Evolutionary conservation across 2,888 invertebrate genomes (phyloP).

Genomic region (Drosophila heteroneura): DNA sequence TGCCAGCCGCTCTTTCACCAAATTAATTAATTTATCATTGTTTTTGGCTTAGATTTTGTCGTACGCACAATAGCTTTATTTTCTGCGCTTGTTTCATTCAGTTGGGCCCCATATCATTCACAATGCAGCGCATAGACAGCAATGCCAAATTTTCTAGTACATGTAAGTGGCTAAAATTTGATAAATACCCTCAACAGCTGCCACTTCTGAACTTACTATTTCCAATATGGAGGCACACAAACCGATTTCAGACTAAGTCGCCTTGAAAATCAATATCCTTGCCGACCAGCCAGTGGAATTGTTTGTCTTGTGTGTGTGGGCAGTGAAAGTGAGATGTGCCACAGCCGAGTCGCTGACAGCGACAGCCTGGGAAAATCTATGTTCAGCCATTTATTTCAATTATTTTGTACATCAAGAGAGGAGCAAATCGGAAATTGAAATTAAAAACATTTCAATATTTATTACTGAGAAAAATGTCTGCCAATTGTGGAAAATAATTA

Average conservation of each 20-base stretch:
- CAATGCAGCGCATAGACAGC: conserved; percentile 50
- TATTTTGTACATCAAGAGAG: conserved; percentile 56
- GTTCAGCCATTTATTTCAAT: conserved; percentile 69
- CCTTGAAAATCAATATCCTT: conserved; percentile 51
- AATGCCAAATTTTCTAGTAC: conserved; percentile 45
- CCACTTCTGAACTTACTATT: conserved; percentile 42
- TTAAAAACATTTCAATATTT: conserved; percentile 56
- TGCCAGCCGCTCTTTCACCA: conserved; percentile 18
- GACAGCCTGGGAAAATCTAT: conserved; percentile 52
- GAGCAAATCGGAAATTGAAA: conserved; percentile 54
- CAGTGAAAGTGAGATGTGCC: conserved; percentile 12
- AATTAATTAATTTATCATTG: conserved; percentile 78
- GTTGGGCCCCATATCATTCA: conserved; percentile 51
- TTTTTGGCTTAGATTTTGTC: conserved; percentile 59
- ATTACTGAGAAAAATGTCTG: conserved; percentile 53
- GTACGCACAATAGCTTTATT: conserved; percentile 52
- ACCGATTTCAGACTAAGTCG: conserved; percentile 16
- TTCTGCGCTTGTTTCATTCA: conserved; percentile 19
- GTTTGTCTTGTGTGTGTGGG: conserved; percentile 14
- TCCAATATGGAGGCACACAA: conserved; percentile 13
- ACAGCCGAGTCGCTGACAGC: conserved; percentile 3
- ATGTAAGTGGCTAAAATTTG: conserved; percentile 58
- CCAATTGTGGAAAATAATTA: conserved; percentile 1
- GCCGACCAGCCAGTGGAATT: background rate
- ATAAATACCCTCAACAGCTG: conserved; percentile 66